A percentile compares a stretch with the other conserved stretches of the same genome.
Evolutionary conservation across 2,888 invertebrate genomes (phyloP).

Genomic region (Andrena trimmerana): DNA sequence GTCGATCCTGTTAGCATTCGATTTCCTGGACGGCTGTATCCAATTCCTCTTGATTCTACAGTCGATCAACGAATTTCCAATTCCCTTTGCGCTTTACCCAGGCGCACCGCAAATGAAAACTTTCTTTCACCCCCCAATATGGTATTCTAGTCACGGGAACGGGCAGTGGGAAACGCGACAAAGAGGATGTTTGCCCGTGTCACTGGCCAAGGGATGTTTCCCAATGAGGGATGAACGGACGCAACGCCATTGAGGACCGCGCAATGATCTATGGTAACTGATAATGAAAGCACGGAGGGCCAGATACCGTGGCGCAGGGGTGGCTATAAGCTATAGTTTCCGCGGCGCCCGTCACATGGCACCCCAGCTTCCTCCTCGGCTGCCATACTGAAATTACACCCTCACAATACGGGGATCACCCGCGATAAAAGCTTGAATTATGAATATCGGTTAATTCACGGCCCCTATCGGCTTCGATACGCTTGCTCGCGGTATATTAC

Average conservation of each 20-base stretch:
- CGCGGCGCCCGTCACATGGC: conserved; percentile 68
- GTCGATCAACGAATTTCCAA: no score
- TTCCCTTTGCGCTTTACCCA: no score
- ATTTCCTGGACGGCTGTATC: no score
- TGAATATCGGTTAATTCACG: conserved; percentile 76
- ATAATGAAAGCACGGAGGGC: conserved; percentile 83
- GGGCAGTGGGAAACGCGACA: neutral
- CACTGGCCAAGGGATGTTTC: conserved; percentile 8
- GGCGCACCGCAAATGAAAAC: no score
- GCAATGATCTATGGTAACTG: conserved; percentile 83
- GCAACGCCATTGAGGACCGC: conserved; percentile 79
- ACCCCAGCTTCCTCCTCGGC: conserved; percentile 39
- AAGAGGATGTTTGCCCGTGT: neutral
- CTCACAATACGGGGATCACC: conserved; percentile 66
- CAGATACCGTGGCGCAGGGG: conserved; percentile 74
- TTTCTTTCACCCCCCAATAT: no score
- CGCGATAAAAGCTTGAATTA: conserved; percentile 79
- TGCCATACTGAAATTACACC: conserved; percentile 64
- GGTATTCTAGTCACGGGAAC: no score
- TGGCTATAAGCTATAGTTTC: conserved; percentile 79
- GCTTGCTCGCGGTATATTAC: neutral
- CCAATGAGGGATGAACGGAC: conserved; percentile 81
- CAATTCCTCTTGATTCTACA: no score
- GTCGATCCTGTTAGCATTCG: no score
- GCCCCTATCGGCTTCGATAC: conserved; percentile 55